Evolutionary conservation across 1,140 invertebrate genomes (phyloP).

Genomic region (Chlorops oryzae): DNA sequence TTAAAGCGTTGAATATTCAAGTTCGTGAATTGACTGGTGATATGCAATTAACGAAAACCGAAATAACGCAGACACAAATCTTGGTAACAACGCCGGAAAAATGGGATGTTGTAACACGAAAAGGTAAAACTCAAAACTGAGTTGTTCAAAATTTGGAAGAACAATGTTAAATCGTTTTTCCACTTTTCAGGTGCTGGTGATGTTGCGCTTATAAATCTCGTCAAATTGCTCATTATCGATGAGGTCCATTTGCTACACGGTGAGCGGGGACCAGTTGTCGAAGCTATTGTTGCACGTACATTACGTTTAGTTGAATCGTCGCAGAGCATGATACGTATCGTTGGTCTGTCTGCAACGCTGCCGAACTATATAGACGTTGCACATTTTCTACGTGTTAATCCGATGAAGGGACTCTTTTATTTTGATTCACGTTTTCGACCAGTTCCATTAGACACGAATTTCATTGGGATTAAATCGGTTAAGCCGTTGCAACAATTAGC

Average conservation of each 20-base stretch:
- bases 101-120: slow-evolving; percentile 98
- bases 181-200: slow-evolving; percentile 60
- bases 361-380: slow-evolving; percentile 98
- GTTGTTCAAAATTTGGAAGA: not conserved
- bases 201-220: slow-evolving; percentile 81
- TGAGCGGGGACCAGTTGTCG: slow-evolving; percentile 95
- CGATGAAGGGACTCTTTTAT: slow-evolving; percentile 87
- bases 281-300: slow-evolving; percentile 93
- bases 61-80: slow-evolving; percentile 96
- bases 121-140: slow-evolving; percentile 53
- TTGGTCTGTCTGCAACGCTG: slow-evolving; percentile 95
- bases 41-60: slow-evolving; percentile 92
- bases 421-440: slow-evolving; percentile 96
- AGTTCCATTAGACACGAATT: slow-evolving; percentile 88
- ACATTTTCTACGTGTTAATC: slow-evolving; percentile 89
- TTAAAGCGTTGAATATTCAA: slow-evolving; percentile 57
- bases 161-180: not conserved
- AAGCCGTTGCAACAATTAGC: slow-evolving; percentile 70
- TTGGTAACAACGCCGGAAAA: slow-evolving; percentile 98
- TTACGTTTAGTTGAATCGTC: slow-evolving; percentile 89
- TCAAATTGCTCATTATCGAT: slow-evolving; percentile 95
- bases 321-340: slow-evolving; percentile 94
- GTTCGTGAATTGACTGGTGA: slow-evolving; percentile 96
- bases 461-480: slow-evolving; percentile 82
- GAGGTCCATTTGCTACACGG: slow-evolving; percentile 97